Evolutionary conservation across 2,888 invertebrate species (phyloP).

Genomic region (Torymus tubicola): DNA sequence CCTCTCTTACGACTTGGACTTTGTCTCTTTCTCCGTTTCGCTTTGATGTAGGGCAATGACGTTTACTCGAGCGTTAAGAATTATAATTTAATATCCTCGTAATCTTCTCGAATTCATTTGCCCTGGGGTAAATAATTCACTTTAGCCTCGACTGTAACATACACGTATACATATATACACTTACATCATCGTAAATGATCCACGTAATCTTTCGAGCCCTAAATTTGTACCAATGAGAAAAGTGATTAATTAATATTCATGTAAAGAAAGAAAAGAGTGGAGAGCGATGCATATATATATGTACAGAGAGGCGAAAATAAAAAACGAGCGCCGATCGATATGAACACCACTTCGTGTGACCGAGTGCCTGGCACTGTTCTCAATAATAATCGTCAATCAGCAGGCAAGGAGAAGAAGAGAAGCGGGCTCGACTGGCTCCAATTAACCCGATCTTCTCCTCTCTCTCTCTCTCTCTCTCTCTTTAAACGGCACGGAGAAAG

Average conservation of each 20-base stretch:
- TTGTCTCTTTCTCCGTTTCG: too few relatives aligned
- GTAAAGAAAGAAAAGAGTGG: not conserved
- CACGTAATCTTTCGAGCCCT: too few relatives aligned
- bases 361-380: conserved; percentile 62
- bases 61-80: not conserved
- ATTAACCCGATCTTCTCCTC: conserved; percentile 56
- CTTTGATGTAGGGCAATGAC: not conserved
- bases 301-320: not conserved
- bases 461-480: not conserved
- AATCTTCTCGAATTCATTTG: too few relatives aligned
- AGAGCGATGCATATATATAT: not conserved
- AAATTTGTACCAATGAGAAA: too few relatives aligned
- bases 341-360: conserved; percentile 61
- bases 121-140: not conserved
- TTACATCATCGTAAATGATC: too few relatives aligned
- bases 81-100: too few relatives aligned
- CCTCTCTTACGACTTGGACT: not conserved
- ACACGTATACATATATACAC: too few relatives aligned
- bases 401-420: conserved; percentile 59
- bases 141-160: too few relatives aligned
- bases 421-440: conserved; percentile 61
- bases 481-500: conserved; percentile 9
- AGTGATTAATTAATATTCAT: too few relatives aligned
- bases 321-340: conserved; percentile 26
- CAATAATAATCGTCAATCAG: conserved; percentile 66